Base-by-base conservation (phyloP, 2,113 vertebrate species). In the Chloropsis hardwickii region DNA sequence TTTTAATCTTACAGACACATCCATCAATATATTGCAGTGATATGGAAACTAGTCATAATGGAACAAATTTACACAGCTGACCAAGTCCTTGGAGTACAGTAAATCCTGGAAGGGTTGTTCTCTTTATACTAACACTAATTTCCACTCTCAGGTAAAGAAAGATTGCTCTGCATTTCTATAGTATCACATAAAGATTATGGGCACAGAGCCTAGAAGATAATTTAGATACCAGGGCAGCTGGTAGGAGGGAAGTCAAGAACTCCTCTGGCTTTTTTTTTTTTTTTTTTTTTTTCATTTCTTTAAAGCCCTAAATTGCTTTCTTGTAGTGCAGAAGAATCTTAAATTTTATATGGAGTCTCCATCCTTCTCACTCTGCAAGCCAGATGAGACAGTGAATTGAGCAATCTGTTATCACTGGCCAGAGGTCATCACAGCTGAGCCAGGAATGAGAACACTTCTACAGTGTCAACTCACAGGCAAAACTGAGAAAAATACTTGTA, bases 21-120 rank as follows among this genome's bases (percentile, higher is more conserved):
- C 57, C 28, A 76, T 91, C 78, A 69, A 54, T 62, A 39, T 82
- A 82, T 50, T 88, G 70, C 56, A 82, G 29, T 40, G 51, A 72
- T 91, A 80, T 1, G 4, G 66, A 91, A 80, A 76, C 66, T 58
- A 92, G 58, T 79, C 50, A 77, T 80, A 86, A 89, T 51, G 31
- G 54, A 89, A 92, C 40, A 95, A 89, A 91, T 93, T 80, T 69
- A 40, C 66, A 65, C n/a, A 92, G 50, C 72, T 84, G 86, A 96
- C 72, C 60, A 67, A 72, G n/a, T 85, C 94, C 81, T 82, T 82
- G 57, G 81, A 72, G 84, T 54, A 45, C 65, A 73, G 62, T 94
- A 91, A 92, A 92, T 87, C 50, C 62, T 82, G 47, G 11, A 85
- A 81, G 18, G 13, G 16, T 92, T 87, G 19, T 73, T 91, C 66